Percentiles rank a stretch among this genome's conserved stretches.
These are phyloP conservation scores for Mechanitis mazaeus DNA, from an alignment of 2,888 invertebrate genomes.

Conservation along the genomic window DNA sequence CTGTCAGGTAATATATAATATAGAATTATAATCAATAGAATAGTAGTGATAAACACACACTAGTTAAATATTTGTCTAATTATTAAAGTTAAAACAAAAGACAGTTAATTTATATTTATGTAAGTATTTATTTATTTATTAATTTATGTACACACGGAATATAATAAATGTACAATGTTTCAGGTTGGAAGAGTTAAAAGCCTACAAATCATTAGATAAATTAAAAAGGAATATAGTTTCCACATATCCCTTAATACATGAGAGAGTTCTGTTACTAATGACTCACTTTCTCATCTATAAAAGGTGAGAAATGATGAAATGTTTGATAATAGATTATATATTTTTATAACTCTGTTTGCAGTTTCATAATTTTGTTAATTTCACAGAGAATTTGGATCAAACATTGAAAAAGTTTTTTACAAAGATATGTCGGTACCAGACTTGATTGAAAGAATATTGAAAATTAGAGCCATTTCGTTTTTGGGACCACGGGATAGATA, in stretches of 20 bases:
- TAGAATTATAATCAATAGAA: not conserved
- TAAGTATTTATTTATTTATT: too few relatives aligned
- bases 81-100: too few relatives aligned
- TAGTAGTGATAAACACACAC: not conserved
- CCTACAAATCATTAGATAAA: conserved; percentile 49
- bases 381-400: conserved; percentile 66
- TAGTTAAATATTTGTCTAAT: too few relatives aligned
- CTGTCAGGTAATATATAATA: conserved; percentile 34
- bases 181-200: conserved; percentile 57
- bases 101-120: too few relatives aligned
- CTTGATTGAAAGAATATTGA: conserved; percentile 75
- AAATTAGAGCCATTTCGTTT: conserved; percentile 75
- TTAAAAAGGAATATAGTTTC: conserved; percentile 71
- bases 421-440: conserved; percentile 75
- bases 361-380: conserved; percentile 7
- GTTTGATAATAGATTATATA: too few relatives aligned
- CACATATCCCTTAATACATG: conserved; percentile 82
- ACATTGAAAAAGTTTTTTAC: conserved; percentile 74
- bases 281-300: conserved; percentile 81
- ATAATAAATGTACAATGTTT: conserved; percentile 22
- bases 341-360: too few relatives aligned
- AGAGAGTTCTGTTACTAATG: conserved; percentile 78
- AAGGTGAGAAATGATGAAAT: conserved; percentile 41
- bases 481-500: conserved; percentile 67
- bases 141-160: too few relatives aligned